Base-by-base conservation (phyloP, 2,113 vertebrate genomes). In the Coreoperca whiteheadi region DNA sequence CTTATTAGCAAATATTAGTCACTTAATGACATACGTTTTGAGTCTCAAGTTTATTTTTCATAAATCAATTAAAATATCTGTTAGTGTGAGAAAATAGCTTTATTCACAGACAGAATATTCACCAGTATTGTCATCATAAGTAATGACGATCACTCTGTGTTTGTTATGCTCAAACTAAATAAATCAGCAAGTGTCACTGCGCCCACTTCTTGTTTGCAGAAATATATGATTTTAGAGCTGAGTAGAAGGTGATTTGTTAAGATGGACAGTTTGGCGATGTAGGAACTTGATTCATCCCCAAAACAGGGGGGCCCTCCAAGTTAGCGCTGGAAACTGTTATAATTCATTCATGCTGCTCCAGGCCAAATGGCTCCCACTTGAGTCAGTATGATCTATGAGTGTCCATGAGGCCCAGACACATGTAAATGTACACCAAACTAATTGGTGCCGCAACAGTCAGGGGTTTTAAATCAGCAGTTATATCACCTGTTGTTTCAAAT, bases 331-430 rank as follows among this genome's bases (percentile, higher is more conserved):
- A 86, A 92, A 86, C 77, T 68, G 81, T 86, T 85, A 88, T 93
- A 91, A 92, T 85, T 93, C 91, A 93, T 88, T 74, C 63, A 54
- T 30, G 63, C 74, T 28, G 89, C 90, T 91, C 71, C 80, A 43
- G 87, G 89, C 92, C 89, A 93, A 92, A 90, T 85, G n/a, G 88
- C 93, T 93, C 93, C 92, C 93, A 91, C 93, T 85, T 81, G 87
- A 93, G 90, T 87, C 80, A 87, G 74, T 48, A 70, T 93, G 92
- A 93, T 92, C 79, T 93, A 93, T 70, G 88, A 91, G 90, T 89
- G 89, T 92, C 89, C 63, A 9, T 85, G 91, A 89, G 87, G 69
- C 85, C 76, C 83, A 66, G 87, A 91, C 87, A 79, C 87, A 89
- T 86, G 88, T 88, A 91, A 88, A 90, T 84, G 91, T 86, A 69